These are phyloP conservation scores for Malurus leucopterus DNA, from an alignment of 2,797 vertebrate species.

Conservation along the genomic window DNA sequence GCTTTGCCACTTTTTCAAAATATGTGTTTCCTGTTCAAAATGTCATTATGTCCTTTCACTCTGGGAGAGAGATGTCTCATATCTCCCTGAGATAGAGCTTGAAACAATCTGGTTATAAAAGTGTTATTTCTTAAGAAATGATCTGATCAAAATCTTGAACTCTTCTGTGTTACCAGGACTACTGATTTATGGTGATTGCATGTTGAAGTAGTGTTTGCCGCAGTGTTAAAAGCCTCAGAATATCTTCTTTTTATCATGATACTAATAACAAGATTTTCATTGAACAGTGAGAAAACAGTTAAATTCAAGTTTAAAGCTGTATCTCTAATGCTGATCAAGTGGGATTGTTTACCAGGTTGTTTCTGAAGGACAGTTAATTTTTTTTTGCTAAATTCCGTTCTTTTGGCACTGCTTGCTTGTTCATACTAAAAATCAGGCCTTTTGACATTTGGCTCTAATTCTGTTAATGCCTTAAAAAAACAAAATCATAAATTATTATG, in stretches of 20 bases:
- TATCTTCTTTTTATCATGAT: background rate
- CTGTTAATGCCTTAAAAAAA: background rate
- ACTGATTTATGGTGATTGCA: rapidly evolving
- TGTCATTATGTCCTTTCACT: background rate
- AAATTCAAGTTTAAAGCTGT: background rate
- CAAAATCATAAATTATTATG: background rate
- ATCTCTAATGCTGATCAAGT: background rate
- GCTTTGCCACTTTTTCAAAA: background rate
- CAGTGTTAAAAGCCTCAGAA: background rate
- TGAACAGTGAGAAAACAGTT: background rate
- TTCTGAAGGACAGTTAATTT: background rate
- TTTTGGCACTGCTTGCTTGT: background rate
- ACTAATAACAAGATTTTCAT: background rate
- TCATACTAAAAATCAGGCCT: background rate
- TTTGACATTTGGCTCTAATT: background rate
- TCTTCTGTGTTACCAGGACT: background rate
- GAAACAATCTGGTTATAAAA: background rate
- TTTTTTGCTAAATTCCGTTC: background rate
- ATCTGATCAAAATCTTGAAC: background rate
- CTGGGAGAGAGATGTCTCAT: background rate
- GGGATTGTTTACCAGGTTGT: background rate
- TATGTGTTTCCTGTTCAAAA: background rate
- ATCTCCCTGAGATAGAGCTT: background rate
- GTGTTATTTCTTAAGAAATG: background rate
- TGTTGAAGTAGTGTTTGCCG: background rate